Evolutionary conservation across 2,797 vertebrate species (phyloP), one percentile per base, ranked within the genome.

Genomic region (Peromyscus melanophrys): DNA sequence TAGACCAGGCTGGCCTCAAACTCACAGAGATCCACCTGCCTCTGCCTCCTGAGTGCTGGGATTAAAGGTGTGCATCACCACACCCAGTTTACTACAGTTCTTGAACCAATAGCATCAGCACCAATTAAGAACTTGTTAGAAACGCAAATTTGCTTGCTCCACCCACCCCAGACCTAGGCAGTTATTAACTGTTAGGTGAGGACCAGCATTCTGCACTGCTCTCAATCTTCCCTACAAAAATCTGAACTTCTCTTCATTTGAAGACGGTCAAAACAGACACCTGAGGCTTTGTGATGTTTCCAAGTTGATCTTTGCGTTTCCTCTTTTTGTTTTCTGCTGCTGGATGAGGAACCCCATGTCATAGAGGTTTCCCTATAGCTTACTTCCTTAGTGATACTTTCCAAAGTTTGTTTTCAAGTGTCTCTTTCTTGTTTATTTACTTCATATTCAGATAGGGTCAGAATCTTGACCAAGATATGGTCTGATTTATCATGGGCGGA

Each of bases 391-490:
- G 3, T 21, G 13, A 34, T 78, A 78, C 29, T 78, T 73, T 14
- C 40, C 13, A 10, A 52, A 73, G 46, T 19, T 52, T 78, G 46
- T 49, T 49, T 82, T 84, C 59, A 52, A 78, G 67, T 6, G 3
- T 55, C 29, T n/a, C 17, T 52, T 85, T n/a, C 5, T 34, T 55
- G 57, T 43, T 12, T 77, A 96, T 92, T 92, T 88, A 96, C 92
- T 94, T 77, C 43, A 1, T 82, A 89, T 19, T 59, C 29, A 31
- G 76, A 29, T 49, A 76, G 40, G 40, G 37, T 73, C 11, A 23
- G 21, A 73, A 73, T 73, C 71, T 40, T 73, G 21, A 73, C 25
- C 40, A 43, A 16, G 49, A n/a, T 34, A 3, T 21, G 4, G 8
- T 46, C 40, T 27, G 13, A 29, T 31, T 55, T 10, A 27, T 55